Conservation (phyloP, 2,113 vertebrate genomes). For the Hystrix cristata region DNA sequence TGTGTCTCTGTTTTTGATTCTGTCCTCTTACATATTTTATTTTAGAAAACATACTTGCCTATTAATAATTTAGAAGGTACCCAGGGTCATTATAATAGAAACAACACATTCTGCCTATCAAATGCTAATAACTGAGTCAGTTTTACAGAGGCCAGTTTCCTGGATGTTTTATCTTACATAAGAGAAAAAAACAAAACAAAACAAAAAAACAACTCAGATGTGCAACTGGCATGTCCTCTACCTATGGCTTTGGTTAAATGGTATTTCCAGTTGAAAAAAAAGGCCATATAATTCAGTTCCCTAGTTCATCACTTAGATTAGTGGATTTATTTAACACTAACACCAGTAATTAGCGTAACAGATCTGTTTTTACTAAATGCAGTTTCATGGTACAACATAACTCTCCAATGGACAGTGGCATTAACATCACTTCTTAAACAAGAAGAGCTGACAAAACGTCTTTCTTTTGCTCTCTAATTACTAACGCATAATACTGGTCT, state of each 20-base stretch:
- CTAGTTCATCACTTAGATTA: not conserved
- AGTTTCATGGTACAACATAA: not conserved
- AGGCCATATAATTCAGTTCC: not conserved
- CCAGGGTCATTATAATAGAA: not conserved
- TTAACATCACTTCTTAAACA: not conserved
- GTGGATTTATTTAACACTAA: not conserved
- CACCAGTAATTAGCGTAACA: not conserved
- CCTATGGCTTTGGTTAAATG: not conserved
- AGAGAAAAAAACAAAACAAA: not conserved
- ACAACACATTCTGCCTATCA: not conserved
- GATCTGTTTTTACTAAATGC: not conserved
- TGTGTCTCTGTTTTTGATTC: constrained; percentile 17
- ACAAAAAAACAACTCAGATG: not conserved
- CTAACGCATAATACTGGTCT: not conserved
- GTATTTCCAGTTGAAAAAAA: not conserved
- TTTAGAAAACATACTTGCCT: constrained; percentile 2
- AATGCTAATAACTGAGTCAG: not conserved
- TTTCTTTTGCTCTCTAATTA: constrained; percentile 14
- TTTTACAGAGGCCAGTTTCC: not conserved
- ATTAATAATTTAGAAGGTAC: constrained; percentile 20
- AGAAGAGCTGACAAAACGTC: not conserved
- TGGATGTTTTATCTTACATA: not conserved
- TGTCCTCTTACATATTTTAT: not conserved
- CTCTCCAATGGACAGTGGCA: not conserved
- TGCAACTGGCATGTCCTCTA: not conserved